Percentiles rank a stretch among this genome's conserved stretches.
These are phyloP conservation scores for Melipona quadrifasciata DNA, from an alignment of 1,140 invertebrate genomes.

Conservation along the genomic window DNA sequence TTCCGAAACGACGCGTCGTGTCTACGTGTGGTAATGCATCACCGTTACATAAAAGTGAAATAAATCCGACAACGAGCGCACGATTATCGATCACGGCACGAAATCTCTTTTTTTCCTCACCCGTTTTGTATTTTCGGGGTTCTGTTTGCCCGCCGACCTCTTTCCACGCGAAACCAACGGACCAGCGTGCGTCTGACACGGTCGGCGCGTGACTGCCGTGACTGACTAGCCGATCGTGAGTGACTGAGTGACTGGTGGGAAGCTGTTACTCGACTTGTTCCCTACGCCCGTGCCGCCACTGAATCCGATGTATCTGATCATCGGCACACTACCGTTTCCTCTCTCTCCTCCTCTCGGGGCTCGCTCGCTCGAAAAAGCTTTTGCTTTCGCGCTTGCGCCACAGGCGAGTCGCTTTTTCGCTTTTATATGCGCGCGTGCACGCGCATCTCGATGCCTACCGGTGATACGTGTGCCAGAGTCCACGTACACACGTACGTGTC, in stretches of 20 bases:
- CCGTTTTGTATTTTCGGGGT: conserved; percentile 3
- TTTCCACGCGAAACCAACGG: conserved; percentile 39
- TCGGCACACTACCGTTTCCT: conserved; percentile 51
- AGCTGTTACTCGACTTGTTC: conserved; percentile 55
- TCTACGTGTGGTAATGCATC: conserved; percentile 17
- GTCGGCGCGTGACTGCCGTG: conserved; percentile 57
- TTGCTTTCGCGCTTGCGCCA: conserved; percentile 52
- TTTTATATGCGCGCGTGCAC: conserved; percentile 19
- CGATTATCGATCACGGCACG: conserved; percentile 21
- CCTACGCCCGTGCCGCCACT: conserved; percentile 48
- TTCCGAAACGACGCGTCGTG: background rate
- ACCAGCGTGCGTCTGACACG: conserved; percentile 56
- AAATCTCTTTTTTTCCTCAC: conserved; percentile 8
- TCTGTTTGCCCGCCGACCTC: conserved; percentile 29
- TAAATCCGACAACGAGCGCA: background rate
- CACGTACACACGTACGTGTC: background rate
- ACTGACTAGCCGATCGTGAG: conserved; percentile 58
- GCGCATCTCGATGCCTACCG: background rate
- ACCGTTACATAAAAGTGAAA: background rate
- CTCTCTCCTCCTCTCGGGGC: background rate
- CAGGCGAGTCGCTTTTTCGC: conserved; percentile 35
- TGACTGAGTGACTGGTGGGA: conserved; percentile 60
- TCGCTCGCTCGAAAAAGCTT: conserved; percentile 52
- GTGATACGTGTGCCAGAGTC: background rate
- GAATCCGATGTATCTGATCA: conserved; percentile 54